Evolutionary conservation across 2,797 vertebrate species (phyloP).

Genomic region (Poecilia wingei): DNA sequence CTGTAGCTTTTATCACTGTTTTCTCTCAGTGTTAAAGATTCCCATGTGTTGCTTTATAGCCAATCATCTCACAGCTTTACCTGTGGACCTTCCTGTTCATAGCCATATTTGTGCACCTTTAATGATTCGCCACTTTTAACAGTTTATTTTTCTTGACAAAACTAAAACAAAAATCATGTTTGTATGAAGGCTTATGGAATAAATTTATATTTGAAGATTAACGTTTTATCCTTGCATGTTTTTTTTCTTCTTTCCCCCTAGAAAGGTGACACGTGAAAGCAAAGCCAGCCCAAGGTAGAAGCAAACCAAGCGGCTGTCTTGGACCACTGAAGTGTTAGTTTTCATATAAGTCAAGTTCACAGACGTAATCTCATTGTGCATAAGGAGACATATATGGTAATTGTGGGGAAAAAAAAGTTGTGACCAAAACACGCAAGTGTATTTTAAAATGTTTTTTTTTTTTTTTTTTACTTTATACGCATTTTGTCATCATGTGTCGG

Average conservation of each 20-base stretch:
- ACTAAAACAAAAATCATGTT: conserved; percentile 55
- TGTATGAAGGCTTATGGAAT: conserved; percentile 73
- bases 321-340: neutral
- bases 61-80: conserved; percentile 68
- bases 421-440: neutral
- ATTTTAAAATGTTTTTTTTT: neutral
- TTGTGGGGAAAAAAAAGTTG: neutral
- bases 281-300: neutral
- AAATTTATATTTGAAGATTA: conserved; percentile 80
- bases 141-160: conserved; percentile 66
- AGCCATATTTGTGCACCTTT: conserved; percentile 62
- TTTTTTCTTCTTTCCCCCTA: neutral
- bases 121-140: conserved; percentile 60
- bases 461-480: neutral
- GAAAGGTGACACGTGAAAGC: neutral
- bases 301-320: neutral
- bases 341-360: neutral
- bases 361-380: neutral
- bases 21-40: conserved; percentile 27
- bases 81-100: conserved; percentile 53
- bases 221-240: conserved; percentile 20
- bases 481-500: neutral
- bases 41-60: conserved; percentile 44
- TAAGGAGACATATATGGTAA: neutral
- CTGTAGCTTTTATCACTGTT: conserved; percentile 18